Evolutionary conservation across 2,888 invertebrate species (phyloP).

Genomic region (Drepanosiphum platanoidis): DNA sequence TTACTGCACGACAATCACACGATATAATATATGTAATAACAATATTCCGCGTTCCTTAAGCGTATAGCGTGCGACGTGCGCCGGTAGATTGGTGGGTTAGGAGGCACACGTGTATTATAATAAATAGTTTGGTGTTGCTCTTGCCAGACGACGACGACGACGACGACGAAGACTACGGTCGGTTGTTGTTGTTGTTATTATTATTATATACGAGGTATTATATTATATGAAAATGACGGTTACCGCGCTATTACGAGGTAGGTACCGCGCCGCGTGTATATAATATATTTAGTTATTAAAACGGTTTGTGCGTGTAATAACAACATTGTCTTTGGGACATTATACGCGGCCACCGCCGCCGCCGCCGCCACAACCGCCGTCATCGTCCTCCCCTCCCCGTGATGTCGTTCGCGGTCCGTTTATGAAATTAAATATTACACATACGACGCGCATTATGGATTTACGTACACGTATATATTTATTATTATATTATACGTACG

Average conservation of each 20-base stretch:
- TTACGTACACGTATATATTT: too few species aligned
- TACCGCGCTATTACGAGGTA: constrained; percentile 15
- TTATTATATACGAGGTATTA: not conserved
- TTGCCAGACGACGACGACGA: not conserved
- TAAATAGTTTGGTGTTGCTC: constrained; percentile 21
- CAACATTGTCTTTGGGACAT: constrained; percentile 9
- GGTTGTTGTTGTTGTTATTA: not conserved
- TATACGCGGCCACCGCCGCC: not conserved
- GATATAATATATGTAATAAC: too few species aligned
- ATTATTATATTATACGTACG: too few species aligned
- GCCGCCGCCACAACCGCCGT: not conserved
- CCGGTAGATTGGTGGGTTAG: not conserved
- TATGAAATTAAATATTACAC: not conserved
- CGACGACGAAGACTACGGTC: not conserved
- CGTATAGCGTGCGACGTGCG: not conserved
- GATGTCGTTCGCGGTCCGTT: not conserved
- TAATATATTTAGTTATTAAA: constrained; percentile 5
- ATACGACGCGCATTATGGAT: too few species aligned
- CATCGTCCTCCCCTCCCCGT: not conserved
- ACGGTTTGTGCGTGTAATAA: constrained; percentile 2
- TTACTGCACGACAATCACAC: constrained; percentile 42
- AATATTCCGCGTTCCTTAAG: too few species aligned
- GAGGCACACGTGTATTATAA: not conserved
- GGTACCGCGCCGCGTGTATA: not conserved
- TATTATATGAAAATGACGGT: constrained; percentile 31